Conservation (phyloP, 2,797 vertebrate genomes). For the Gymnopithys bicolor region DNA sequence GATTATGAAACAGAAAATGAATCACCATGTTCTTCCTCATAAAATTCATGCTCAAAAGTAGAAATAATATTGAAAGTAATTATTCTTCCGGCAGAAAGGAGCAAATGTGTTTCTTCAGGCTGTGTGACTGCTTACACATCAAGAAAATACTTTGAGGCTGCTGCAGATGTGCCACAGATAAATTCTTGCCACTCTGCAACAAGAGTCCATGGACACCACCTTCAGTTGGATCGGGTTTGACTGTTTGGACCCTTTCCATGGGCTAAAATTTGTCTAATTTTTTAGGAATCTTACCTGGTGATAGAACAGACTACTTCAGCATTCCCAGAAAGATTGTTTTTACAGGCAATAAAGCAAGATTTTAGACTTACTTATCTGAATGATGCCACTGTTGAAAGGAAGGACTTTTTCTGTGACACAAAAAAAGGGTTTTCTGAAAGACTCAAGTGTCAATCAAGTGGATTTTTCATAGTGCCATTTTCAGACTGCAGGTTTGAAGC, state of each 20-base stretch:
- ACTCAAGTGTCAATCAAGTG: background rate
- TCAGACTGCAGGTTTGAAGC: background rate
- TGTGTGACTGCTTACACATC: background rate
- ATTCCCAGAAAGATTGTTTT: background rate
- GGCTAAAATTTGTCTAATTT: background rate
- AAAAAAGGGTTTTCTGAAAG: background rate
- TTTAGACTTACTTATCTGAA: background rate
- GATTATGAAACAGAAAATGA: background rate
- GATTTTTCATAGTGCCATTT: background rate
- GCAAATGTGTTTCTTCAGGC: background rate
- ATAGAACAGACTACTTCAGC: background rate
- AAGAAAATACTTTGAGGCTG: background rate
- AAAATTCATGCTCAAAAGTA: background rate
- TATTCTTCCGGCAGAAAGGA: background rate
- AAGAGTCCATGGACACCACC: background rate
- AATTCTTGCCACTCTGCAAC: background rate
- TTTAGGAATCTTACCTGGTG: background rate
- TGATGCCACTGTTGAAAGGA: background rate
- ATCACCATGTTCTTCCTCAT: background rate
- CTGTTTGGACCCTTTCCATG: background rate
- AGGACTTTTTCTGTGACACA: background rate
- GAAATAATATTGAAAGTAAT: conserved; percentile 10
- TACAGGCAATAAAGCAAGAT: background rate
- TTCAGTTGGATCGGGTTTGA: background rate
- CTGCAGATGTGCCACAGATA: background rate